A percentile compares a stretch with the other conserved stretches of the same genome.
These are phyloP conservation scores for Hoplias malabaricus DNA, from an alignment of 2,113 vertebrate genomes.

Conservation along the genomic window DNA sequence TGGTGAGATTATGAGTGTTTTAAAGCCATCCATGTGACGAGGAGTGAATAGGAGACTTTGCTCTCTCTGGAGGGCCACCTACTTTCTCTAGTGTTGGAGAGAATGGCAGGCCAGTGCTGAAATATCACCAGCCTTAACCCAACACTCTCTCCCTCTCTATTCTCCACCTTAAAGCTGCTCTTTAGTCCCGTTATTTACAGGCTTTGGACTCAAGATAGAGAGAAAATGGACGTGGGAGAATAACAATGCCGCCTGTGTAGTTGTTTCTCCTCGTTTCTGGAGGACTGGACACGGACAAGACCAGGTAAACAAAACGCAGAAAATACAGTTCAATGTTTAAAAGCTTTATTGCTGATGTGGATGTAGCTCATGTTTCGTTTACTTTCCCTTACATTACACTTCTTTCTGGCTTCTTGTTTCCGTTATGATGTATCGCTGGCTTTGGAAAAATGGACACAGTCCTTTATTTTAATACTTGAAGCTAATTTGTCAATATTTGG, in stretches of 20 bases:
- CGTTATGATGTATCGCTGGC: not conserved
- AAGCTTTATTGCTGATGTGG: not conserved
- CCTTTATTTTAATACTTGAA: too few relatives aligned
- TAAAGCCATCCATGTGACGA: constrained; percentile 53
- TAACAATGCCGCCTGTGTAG: not conserved
- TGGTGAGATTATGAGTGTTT: constrained; percentile 24
- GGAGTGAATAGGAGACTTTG: constrained; percentile 6
- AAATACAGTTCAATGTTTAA: not conserved
- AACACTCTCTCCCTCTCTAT: not conserved
- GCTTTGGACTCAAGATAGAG: not conserved
- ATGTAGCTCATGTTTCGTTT: not conserved
- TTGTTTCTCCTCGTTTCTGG: not conserved
- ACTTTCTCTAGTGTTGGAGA: not conserved
- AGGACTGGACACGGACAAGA: not conserved
- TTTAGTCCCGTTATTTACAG: constrained; percentile 13
- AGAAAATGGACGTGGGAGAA: not conserved
- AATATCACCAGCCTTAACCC: not conserved
- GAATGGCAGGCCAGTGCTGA: not conserved
- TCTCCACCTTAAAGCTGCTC: not conserved
- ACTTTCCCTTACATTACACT: too few relatives aligned
- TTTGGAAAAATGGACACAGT: too few relatives aligned
- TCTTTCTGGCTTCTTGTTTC: not conserved
- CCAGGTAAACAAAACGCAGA: not conserved
- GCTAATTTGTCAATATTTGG: too few relatives aligned
- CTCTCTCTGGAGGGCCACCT: not conserved